Conservation (phyloP, 2,888 invertebrate genomes). For the Acrocera orbiculus region DNA sequence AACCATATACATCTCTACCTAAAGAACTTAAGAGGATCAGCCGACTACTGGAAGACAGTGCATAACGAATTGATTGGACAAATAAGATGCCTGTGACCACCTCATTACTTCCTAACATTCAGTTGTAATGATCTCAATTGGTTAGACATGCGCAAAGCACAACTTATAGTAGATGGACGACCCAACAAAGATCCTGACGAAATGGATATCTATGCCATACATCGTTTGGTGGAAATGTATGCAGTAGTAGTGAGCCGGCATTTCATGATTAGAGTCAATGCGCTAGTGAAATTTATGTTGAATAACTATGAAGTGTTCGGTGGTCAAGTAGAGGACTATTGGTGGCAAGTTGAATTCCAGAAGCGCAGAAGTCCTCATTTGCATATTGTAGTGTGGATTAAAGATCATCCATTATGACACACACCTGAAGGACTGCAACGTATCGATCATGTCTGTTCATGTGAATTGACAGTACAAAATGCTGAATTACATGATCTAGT, state of each 20-base stretch:
- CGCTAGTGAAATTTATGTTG: constrained; percentile 10
- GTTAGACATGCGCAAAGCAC: constrained; percentile 15
- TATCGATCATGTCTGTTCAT: constrained; percentile 7
- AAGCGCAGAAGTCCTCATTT: constrained; percentile 5
- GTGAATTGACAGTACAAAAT: constrained; percentile 8
- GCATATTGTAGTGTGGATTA: constrained; percentile 4
- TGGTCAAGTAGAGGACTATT: constrained; percentile 9
- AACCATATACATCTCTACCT: constrained; percentile 16
- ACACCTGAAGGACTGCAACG: constrained; percentile 9
- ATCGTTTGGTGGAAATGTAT: constrained; percentile 2
- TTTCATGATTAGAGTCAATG: constrained; percentile 12
- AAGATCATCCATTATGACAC: constrained; percentile 12
- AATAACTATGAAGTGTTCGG: constrained; percentile 7
- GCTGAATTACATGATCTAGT: constrained; percentile 10
- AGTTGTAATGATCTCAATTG: constrained; percentile 16
- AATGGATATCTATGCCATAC: constrained; percentile 3
- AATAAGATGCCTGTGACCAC: constrained; percentile 17
- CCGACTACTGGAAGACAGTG: constrained; percentile 14
- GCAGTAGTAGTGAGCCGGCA: constrained; percentile 8
- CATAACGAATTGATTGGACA: constrained; percentile 15
- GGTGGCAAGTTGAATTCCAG: constrained; percentile 12
- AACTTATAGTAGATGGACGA: constrained; percentile 15
- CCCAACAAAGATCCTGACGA: constrained; percentile 7
- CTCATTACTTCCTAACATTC: constrained; percentile 15
- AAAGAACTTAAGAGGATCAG: constrained; percentile 14